These are phyloP conservation scores for Pavo muticus DNA, from an alignment of 2,113 vertebrate genomes.

Conservation along the genomic window DNA sequence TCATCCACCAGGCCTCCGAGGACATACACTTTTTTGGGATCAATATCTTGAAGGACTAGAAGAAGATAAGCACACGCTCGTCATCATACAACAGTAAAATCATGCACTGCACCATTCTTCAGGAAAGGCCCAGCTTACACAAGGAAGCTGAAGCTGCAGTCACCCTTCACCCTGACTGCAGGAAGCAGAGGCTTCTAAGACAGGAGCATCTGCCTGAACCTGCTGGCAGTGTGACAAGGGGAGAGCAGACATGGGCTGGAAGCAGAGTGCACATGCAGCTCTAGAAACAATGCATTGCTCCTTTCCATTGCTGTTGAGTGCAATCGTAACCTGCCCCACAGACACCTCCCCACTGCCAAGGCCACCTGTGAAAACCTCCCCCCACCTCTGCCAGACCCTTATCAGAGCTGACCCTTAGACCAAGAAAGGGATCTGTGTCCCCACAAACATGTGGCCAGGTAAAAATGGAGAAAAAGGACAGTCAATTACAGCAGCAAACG, in stretches of 20 bases:
- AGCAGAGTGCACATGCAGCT: background rate
- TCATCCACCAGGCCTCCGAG: slow-evolving; percentile 96
- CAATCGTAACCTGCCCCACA: background rate
- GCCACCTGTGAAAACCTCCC: background rate
- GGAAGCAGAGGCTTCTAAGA: background rate
- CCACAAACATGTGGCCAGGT: fast-evolving
- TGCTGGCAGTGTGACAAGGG: background rate
- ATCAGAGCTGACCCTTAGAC: background rate
- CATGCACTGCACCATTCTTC: background rate
- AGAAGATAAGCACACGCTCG: slow-evolving; percentile 1
- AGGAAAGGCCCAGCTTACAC: background rate
- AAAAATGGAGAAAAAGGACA: background rate
- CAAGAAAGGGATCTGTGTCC: background rate
- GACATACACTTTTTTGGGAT: slow-evolving; percentile 85
- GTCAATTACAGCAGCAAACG: background rate
- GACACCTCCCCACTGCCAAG: too few species aligned
- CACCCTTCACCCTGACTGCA: background rate
- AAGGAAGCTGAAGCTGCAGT: background rate
- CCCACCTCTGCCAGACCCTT: too few species aligned
- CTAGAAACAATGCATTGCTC: background rate
- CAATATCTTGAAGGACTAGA: slow-evolving; percentile 86
- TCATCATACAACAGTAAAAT: background rate
- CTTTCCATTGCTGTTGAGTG: background rate
- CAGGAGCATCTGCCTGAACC: background rate
- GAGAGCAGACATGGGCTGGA: fast-evolving